These are phyloP conservation scores for Octodonta nipae DNA, from an alignment of 2,888 invertebrate genomes.

Conservation along the genomic window DNA sequence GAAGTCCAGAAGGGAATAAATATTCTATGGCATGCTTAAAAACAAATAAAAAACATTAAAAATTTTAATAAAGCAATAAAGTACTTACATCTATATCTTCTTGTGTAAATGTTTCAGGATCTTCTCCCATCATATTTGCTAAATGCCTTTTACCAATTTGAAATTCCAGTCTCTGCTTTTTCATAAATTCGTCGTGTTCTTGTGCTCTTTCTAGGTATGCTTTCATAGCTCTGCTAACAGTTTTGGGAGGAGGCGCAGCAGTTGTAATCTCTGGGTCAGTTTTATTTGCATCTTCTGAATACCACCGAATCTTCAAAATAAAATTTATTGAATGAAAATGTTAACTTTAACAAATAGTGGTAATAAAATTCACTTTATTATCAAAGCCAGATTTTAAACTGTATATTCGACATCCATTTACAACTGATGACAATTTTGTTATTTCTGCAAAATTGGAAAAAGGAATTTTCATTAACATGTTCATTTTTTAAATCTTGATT, in stretches of 20 bases:
- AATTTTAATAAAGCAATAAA: not conserved
- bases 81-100: slow-evolving; percentile 65
- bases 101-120: slow-evolving; percentile 78
- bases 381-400: no score
- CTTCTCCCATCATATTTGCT: slow-evolving; percentile 97
- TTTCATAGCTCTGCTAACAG: slow-evolving; percentile 78
- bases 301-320: no score
- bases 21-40: slow-evolving; percentile 75
- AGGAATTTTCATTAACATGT: no score
- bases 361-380: no score
- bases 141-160: slow-evolving; percentile 88
- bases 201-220: slow-evolving; percentile 72
- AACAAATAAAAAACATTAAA: not conserved
- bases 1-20: slow-evolving; percentile 90
- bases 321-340: no score
- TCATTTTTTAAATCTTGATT: no score
- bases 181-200: slow-evolving; percentile 73
- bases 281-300: no score
- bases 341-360: no score
- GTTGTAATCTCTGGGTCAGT: no score
- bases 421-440: no score
- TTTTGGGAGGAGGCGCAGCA: slow-evolving; percentile 35
- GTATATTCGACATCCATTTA: no score
- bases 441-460: no score
- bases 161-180: slow-evolving; percentile 63